These are phyloP conservation scores for Columba livia DNA, from an alignment of 2,113 vertebrate species.

Conservation along the genomic window DNA sequence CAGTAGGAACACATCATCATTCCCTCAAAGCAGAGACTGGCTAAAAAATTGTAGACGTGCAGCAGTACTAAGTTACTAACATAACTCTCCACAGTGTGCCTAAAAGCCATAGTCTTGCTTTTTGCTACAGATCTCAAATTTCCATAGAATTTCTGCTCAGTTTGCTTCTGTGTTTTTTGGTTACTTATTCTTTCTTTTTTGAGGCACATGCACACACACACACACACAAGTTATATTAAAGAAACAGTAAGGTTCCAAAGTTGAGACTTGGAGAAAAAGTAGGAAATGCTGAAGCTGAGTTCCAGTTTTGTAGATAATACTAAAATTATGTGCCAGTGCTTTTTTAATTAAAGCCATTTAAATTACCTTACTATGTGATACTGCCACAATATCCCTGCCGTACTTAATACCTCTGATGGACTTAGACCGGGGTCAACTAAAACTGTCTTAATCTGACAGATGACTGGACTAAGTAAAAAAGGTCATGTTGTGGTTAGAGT, in stretches of 20 bases:
- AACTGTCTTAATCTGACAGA: not conserved
- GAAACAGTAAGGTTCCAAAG: not conserved
- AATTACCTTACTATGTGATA: not conserved
- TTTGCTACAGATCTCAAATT: not conserved
- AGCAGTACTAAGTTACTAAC: not conserved
- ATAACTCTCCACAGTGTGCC: not conserved
- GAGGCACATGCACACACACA: fast-evolving
- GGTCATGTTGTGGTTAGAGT: not conserved
- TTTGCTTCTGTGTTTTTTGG: not conserved
- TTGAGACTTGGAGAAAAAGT: not conserved
- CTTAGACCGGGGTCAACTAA: not conserved
- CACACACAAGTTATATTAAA: not conserved
- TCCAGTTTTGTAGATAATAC: not conserved
- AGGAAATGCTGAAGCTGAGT: not conserved
- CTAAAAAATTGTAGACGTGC: not conserved
- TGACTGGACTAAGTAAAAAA: not conserved
- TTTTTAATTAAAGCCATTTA: not conserved
- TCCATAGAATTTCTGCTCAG: not conserved
- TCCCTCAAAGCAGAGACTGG: not conserved
- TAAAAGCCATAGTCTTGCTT: not conserved
- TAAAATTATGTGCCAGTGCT: not conserved
- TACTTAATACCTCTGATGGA: not conserved
- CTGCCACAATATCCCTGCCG: not conserved
- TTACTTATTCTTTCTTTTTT: not conserved
- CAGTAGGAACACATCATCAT: not conserved